A percentile compares a stretch with the other conserved stretches of the same genome.
These are phyloP conservation scores for Trachops cirrhosus DNA, from an alignment of 2,797 vertebrate species.

Conservation along the genomic window DNA sequence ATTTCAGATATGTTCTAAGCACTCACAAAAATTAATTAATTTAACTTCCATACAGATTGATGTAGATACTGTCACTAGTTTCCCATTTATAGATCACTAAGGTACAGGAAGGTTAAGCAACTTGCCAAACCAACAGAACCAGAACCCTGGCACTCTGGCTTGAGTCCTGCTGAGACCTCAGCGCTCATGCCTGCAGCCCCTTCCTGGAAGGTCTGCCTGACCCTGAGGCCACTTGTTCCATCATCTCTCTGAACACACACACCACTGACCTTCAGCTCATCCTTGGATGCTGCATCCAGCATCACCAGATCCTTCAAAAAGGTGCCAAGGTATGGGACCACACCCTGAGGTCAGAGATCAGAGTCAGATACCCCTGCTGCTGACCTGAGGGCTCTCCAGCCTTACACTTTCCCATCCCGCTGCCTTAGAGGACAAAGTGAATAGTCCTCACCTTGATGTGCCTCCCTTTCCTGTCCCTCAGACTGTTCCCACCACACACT, in stretches of 20 bases:
- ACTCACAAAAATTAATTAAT: neutral
- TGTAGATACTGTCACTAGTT: neutral
- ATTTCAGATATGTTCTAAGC: neutral
- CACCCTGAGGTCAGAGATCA: slow-evolving; percentile 85
- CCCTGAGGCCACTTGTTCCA: neutral
- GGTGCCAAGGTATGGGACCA: slow-evolving; percentile 94
- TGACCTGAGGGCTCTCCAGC: neutral
- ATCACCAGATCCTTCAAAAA: slow-evolving; percentile 95
- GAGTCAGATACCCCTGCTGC: neutral
- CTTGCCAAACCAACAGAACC: neutral
- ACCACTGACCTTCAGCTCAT: slow-evolving; percentile 87
- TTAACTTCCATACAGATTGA: neutral
- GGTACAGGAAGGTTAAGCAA: neutral
- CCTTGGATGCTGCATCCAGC: slow-evolving; percentile 93
- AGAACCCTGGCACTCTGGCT: neutral
- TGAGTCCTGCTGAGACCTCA: no score
- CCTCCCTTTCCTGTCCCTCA: neutral
- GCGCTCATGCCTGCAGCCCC: neutral
- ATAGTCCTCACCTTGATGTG: neutral
- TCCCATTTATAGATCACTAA: neutral
- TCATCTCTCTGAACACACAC: neutral
- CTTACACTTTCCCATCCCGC: neutral
- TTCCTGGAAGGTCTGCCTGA: neutral
- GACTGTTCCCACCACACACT: neutral
- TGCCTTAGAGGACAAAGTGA: neutral